Conservation (phyloP, 1,140 invertebrate species). For the Aplysia californica region DNA sequence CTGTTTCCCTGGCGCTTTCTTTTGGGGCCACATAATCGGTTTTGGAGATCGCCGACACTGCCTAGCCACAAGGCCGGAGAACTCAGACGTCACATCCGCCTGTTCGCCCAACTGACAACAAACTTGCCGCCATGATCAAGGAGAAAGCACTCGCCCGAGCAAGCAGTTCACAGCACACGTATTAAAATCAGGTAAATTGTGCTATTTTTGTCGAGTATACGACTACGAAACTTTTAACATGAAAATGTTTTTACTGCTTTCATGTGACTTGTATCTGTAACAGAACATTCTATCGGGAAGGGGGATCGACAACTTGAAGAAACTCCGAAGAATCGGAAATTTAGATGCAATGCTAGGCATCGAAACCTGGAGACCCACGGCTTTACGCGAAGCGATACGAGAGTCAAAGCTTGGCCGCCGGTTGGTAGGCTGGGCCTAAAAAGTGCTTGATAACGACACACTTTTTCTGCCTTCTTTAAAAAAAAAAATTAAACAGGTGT, state of each 20-base stretch:
- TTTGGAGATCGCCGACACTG: neutral
- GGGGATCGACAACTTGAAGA: no score
- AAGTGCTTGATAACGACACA: no score
- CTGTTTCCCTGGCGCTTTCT: neutral
- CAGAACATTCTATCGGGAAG: no score
- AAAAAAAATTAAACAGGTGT: no score
- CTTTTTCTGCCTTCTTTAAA: no score
- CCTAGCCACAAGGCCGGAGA: neutral
- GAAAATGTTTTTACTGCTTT: neutral
- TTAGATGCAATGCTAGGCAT: no score
- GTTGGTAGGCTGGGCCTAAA: no score
- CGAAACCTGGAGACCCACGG: no score
- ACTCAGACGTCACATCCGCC: neutral
- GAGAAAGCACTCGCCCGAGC: neutral
- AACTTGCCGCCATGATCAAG: neutral
- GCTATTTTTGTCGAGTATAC: neutral
- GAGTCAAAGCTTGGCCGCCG: no score
- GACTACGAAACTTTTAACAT: neutral
- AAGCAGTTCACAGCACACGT: neutral
- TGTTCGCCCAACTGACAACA: neutral
- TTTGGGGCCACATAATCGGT: neutral
- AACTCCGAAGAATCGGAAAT: no score
- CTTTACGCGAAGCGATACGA: no score
- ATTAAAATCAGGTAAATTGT: neutral
- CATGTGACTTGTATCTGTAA: neutral